These are phyloP conservation scores for Bergia sp. DNA, from an alignment of 92 coral and sea anemone species.

Conservation along the genomic window DNA sequence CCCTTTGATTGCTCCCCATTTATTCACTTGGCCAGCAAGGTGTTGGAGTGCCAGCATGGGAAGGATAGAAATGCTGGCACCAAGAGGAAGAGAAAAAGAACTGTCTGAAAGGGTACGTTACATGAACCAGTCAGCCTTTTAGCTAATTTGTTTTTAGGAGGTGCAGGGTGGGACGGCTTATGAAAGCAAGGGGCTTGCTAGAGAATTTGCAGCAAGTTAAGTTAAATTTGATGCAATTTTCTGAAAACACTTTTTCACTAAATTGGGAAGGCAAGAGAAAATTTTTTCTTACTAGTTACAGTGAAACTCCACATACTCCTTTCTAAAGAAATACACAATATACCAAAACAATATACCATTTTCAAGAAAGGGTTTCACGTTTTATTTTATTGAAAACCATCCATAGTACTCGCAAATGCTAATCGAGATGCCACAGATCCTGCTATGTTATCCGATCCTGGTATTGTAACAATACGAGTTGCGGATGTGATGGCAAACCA, in stretches of 20 bases:
- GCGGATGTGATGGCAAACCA: no score
- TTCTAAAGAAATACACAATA: slow-evolving; percentile 1
- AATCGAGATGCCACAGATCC: no score
- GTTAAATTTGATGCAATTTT: slow-evolving; percentile 8
- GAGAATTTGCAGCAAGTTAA: neutral
- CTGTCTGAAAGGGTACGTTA: slow-evolving; percentile 22
- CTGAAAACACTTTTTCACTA: neutral
- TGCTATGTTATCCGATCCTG: no score
- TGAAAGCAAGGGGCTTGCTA: slow-evolving; percentile 1
- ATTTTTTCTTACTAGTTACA: slow-evolving; percentile 7
- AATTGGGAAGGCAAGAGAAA: neutral
- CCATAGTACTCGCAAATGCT: no score
- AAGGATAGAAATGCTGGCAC: slow-evolving; percentile 24
- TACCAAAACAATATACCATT: neutral
- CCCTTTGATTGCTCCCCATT: slow-evolving; percentile 26
- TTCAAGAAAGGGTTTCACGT: no score
- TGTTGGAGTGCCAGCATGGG: slow-evolving; percentile 23
- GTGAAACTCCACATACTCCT: slow-evolving; percentile 6
- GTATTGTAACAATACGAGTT: no score
- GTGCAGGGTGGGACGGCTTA: slow-evolving; percentile 2
- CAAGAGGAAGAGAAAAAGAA: slow-evolving; percentile 24
- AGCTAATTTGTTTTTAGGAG: slow-evolving; percentile 21
- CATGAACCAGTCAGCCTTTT: slow-evolving; percentile 9
- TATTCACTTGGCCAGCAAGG: slow-evolving; percentile 28
- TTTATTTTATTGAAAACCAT: no score